These are phyloP conservation scores for Azorinus chamasolen DNA, from an alignment of 2,888 invertebrate genomes.

Conservation along the genomic window DNA sequence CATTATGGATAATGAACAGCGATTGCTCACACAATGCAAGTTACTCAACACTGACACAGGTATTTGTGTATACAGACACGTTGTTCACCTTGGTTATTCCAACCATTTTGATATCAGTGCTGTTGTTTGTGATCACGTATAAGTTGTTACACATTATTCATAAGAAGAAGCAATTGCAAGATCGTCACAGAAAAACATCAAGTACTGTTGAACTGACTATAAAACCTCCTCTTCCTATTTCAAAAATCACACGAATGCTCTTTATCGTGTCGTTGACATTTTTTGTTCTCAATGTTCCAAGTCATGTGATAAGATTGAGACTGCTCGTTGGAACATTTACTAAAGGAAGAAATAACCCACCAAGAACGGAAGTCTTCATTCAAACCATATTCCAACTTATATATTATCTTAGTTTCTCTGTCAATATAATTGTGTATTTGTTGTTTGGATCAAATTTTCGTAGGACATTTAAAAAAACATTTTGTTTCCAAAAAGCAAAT, in stretches of 20 bases:
- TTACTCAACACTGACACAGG: slow-evolving; percentile 33
- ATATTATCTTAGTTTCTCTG: slow-evolving; percentile 75
- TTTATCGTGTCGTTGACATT: slow-evolving; percentile 76
- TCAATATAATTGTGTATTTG: slow-evolving; percentile 73
- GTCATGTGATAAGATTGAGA: slow-evolving; percentile 70
- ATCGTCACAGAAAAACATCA: neutral
- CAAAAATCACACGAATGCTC: slow-evolving; percentile 74
- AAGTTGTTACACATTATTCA: slow-evolving; percentile 28
- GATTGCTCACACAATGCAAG: slow-evolving; percentile 39
- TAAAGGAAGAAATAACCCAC: slow-evolving; percentile 26
- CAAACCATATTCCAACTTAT: slow-evolving; percentile 66
- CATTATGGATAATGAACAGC: slow-evolving; percentile 63
- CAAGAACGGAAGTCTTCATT: slow-evolving; percentile 41
- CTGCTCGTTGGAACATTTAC: slow-evolving; percentile 51
- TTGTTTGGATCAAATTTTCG: slow-evolving; percentile 73
- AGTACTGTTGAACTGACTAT: neutral
- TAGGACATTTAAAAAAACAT: slow-evolving; percentile 63
- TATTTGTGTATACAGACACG: slow-evolving; percentile 61
- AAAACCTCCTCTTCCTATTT: slow-evolving; percentile 17
- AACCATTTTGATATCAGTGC: slow-evolving; percentile 57
- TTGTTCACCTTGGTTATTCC: slow-evolving; percentile 67
- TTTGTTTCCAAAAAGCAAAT: neutral
- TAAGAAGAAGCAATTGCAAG: neutral
- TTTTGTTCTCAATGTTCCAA: slow-evolving; percentile 73
- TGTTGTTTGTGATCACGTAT: slow-evolving; percentile 30